Conservation (phyloP, 2,113 vertebrate genomes). For the Toxostoma redivivum region DNA sequence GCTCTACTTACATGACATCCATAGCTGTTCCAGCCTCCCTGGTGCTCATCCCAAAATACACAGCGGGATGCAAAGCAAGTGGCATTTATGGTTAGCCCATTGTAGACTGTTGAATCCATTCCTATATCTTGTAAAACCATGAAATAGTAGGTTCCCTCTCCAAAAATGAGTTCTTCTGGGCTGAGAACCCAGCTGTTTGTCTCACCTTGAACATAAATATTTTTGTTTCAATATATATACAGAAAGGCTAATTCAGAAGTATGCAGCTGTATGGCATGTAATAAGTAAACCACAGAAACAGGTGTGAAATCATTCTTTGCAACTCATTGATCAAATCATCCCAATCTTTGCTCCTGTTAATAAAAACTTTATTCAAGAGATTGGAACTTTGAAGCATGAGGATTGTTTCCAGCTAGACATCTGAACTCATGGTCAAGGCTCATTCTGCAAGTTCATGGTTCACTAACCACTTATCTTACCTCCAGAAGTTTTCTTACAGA, state of each 20-base stretch:
- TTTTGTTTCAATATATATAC: background rate
- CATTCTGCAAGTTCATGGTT: background rate
- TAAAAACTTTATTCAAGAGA: background rate
- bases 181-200: constrained; percentile 85
- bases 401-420: background rate
- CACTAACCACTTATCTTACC: constrained; percentile 64
- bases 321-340: background rate
- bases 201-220: constrained; percentile 71
- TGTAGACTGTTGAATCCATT: constrained; percentile 65
- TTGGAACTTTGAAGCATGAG: background rate
- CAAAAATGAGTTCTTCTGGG: constrained; percentile 75
- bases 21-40: constrained; percentile 78
- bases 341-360: background rate
- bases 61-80: constrained; percentile 85
- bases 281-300: background rate
- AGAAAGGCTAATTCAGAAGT: background rate
- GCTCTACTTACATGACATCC: constrained; percentile 84
- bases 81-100: constrained; percentile 71
- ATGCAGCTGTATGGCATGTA: background rate
- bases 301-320: background rate
- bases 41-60: constrained; percentile 86
- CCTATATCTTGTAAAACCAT: constrained; percentile 74
- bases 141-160: constrained; percentile 83
- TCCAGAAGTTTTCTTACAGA: constrained; percentile 57
- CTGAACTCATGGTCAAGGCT: background rate